Conservation (phyloP, 2,797 vertebrate species). For the Sebastes reedi region DNA sequence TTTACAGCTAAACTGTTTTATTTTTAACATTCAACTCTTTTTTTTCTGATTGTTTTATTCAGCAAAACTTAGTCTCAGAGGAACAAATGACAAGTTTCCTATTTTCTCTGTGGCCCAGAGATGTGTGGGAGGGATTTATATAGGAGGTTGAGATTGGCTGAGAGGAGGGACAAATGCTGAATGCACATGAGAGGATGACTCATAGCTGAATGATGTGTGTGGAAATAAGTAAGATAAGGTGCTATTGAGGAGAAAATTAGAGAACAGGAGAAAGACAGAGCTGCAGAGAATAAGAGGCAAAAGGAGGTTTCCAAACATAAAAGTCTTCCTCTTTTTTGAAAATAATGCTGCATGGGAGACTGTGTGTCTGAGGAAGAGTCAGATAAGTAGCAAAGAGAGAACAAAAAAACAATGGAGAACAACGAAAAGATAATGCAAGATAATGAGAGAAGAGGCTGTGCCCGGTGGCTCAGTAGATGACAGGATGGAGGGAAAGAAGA, state of each 20-base stretch:
- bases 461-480: neutral
- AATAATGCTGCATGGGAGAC: neutral
- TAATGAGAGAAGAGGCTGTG: neutral
- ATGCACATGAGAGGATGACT: conserved; percentile 57
- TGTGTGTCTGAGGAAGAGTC: neutral
- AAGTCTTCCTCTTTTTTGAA: neutral
- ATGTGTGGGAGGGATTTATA: conserved; percentile 50
- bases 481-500: neutral
- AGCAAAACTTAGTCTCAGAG: conserved; percentile 29
- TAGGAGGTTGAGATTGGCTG: conserved; percentile 26
- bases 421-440: neutral
- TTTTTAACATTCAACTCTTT: neutral
- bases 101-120: conserved; percentile 29
- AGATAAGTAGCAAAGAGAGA: conserved; percentile 2
- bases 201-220: conserved; percentile 15
- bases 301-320: neutral
- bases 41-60: neutral
- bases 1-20: neutral
- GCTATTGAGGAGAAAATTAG: neutral
- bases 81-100: conserved; percentile 34
- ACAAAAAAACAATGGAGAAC: neutral
- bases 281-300: neutral
- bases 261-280: neutral
- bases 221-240: neutral
- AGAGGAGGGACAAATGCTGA: conserved; percentile 32